Evolutionary conservation across 2,113 vertebrate genomes (phyloP), one percentile per base, ranked within the genome.

Genomic region (Scopus umbretta): DNA sequence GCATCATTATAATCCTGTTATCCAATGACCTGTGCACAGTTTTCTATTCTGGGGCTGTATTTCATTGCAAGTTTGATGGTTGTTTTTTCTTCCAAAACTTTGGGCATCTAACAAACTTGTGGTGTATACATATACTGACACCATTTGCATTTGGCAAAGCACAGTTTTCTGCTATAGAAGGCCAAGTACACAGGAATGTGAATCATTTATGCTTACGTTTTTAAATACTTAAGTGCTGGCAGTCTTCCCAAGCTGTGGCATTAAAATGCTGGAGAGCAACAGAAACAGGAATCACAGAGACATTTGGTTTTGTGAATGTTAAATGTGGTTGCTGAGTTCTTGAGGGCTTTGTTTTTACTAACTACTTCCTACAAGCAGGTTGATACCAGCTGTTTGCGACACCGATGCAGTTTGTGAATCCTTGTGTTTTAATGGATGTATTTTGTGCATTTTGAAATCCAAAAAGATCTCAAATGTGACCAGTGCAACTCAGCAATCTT

Each of bases 131-230:
- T 92, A 49, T 1, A n/a, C 45, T 88, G 81, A 75, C 71, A 66
- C 38, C 61, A 86, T 91, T 91, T 94, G 62, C 62, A 74, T 80
- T 87, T 91, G 74, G 84, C 84, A 92, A 67, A 90, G 73, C 52
- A 56, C 45, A 79, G 0, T 88, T 88, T 93, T 95, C 59, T 90
- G 50, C 63, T 86, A 14, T 52, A 76, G 71, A 88, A 94, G 89
- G 63, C 87, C 91, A 93, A 93, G 84, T 70, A 80, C 79, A 67
- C 29, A 90, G 55, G 71, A 95, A 92, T 86, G 58, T 82, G 89
- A 97, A 70, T 96, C 10, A 92, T 92, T 94, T 95, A 88, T 96
- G 81, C 71, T 93, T 91, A 53, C 90, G 62, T 92, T 94, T 94
- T 97, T 82, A 96, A 92, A 74, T 94, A 85, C 87, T 91, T 85